Evolutionary conservation across 2,888 invertebrate species (phyloP), one percentile per base, ranked within the genome.

Genomic region (Agriopis marginaria): DNA sequence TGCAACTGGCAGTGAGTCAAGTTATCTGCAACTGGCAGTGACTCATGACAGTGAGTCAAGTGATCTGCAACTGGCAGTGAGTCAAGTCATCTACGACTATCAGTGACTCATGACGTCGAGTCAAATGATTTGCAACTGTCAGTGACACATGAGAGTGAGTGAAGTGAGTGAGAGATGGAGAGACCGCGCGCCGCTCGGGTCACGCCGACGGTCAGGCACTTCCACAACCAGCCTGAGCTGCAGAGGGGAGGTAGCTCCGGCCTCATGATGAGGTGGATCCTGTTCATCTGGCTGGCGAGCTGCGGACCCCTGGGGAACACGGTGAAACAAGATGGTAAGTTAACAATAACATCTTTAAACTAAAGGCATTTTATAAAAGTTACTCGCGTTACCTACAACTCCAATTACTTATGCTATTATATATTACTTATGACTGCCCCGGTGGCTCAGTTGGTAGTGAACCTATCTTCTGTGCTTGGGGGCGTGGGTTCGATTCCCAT

Each of bases 301-400:
- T 90, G 91, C 75, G 90, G 91, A 14, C 93, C 93, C 0, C 79
- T 91, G 3, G 93, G 93, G 45, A 91, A 92, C 76, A 93, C 93
- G 10, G 90, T 92, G 60, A 93, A 93, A 75, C 93, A 93, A 82
- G 94, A 94, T 84, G 94, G 94, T 93, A 60, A 90, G 93, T 88
- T 45, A 10, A 5, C 12, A 45, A 45, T 10, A 45, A 45, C 11
- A 11, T 45, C 45, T 5, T 11, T 11, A 45, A 11, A 10, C 12
- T 45, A 10, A 45, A 10, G 1, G 0, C 42, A 7, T 42, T 42
- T 45, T 45, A 45, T 11, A 3, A 45, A 45, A 45, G 11, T 45
- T 4, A 45, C 45, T 10, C 32, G 32, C 5, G 32, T 5, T 32
- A 32, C 32, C 32, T 32, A 5, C 32, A 32, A 5, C 32, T 32